Percentiles rank a stretch among this genome's conserved stretches.
Conservation (phyloP, 2,797 vertebrate species). For the Agapornis canus region DNA sequence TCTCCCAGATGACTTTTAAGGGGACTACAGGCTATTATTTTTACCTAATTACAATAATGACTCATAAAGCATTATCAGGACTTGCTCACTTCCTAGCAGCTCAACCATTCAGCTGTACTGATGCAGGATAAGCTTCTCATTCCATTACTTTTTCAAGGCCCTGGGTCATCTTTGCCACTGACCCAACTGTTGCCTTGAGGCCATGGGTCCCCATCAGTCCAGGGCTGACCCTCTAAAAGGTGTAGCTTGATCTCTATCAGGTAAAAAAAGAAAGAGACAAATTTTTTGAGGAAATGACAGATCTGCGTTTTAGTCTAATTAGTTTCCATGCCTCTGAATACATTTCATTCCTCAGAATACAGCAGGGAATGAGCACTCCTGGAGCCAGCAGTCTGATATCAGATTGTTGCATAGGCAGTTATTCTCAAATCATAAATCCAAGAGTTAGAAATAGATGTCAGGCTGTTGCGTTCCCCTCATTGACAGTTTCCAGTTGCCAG, state of each 20-base stretch:
- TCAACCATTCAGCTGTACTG: background rate
- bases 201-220: background rate
- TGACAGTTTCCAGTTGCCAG: background rate
- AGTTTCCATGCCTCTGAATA: background rate
- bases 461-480: background rate
- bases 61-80: background rate
- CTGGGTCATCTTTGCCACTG: background rate
- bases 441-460: background rate
- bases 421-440: background rate
- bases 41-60: background rate
- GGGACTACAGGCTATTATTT: background rate
- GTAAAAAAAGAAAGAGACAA: background rate
- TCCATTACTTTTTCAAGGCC: background rate
- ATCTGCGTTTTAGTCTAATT: background rate
- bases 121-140: background rate
- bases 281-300: background rate
- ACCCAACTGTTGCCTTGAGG: background rate
- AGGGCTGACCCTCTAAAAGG: background rate
- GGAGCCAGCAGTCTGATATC: background rate
- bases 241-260: background rate
- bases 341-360: background rate
- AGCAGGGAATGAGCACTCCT: background rate
- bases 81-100: background rate
- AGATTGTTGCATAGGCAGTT: background rate
- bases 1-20: background rate